Conservation (phyloP, 1,140 invertebrate species). For the Hormaphis cornu region DNA sequence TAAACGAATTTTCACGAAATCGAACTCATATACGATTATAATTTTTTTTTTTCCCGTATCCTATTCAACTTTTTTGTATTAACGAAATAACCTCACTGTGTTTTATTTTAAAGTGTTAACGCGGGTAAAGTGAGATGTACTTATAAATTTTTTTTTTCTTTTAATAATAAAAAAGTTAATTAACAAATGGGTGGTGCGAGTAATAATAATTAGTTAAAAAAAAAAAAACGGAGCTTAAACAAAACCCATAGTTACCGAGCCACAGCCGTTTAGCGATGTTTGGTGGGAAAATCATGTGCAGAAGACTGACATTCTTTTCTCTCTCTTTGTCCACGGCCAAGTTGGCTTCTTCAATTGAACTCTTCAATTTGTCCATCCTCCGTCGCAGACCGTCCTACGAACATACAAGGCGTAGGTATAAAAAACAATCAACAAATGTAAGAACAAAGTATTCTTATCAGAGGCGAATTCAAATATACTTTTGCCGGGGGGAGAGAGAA, state of each 20-base stretch:
- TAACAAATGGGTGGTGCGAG: not conserved
- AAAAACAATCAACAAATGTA: not conserved
- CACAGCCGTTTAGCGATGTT: conserved; percentile 62
- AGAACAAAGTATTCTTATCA: not conserved
- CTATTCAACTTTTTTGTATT: too few relatives aligned
- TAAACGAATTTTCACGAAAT: too few relatives aligned
- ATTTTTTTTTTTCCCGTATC: too few relatives aligned
- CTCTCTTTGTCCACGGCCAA: conserved; percentile 83
- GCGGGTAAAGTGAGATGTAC: too few relatives aligned
- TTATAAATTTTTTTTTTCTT: too few relatives aligned
- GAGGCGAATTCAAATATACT: not conserved
- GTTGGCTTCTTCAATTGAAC: conserved; percentile 84
- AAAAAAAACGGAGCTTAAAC: too few relatives aligned
- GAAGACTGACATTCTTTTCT: conserved; percentile 87
- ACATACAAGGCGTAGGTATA: conserved; percentile 22
- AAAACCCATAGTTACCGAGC: conserved; percentile 36
- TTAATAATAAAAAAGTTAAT: too few relatives aligned
- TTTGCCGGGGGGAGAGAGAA: too few relatives aligned
- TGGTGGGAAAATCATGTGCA: conserved; percentile 89
- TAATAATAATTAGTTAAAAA: not conserved
- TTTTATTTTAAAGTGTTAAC: too few relatives aligned
- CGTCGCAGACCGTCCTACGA: conserved; percentile 79
- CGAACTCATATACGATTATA: too few relatives aligned
- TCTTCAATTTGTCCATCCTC: conserved; percentile 90
- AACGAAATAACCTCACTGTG: too few relatives aligned